Percentiles rank a stretch among this genome's conserved stretches.
These are phyloP conservation scores for Cranoglanis bouderius DNA, from an alignment of 2,113 vertebrate genomes.

Conservation along the genomic window DNA sequence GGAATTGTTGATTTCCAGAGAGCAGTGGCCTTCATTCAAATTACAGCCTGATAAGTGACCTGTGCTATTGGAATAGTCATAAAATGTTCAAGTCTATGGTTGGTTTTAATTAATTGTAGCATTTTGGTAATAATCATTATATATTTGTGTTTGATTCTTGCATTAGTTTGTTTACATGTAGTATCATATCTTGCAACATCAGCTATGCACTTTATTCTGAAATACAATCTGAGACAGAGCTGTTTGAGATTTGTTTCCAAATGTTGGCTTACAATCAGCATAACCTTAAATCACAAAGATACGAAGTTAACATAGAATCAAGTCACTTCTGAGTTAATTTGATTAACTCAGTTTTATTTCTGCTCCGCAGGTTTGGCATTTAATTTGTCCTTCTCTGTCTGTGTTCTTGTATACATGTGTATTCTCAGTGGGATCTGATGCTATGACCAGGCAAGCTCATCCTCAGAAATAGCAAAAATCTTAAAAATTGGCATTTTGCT, in stretches of 20 bases:
- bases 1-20: slow-evolving; percentile 65
- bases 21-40: slow-evolving; percentile 56
- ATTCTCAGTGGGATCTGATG: slow-evolving; percentile 54
- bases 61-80: neutral
- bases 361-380: slow-evolving; percentile 32
- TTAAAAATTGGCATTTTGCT: slow-evolving; percentile 56
- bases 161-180: neutral
- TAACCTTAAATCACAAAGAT: neutral
- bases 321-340: neutral
- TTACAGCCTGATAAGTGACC: slow-evolving; percentile 23
- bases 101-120: neutral
- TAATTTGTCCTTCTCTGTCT: slow-evolving; percentile 48
- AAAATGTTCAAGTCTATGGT: neutral
- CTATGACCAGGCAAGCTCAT: slow-evolving; percentile 59
- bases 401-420: slow-evolving; percentile 34
- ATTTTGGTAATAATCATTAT: neutral
- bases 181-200: neutral
- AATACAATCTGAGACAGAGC: neutral
- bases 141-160: neutral
- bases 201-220: neutral
- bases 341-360: slow-evolving; percentile 42
- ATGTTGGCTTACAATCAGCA: neutral
- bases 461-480: neutral
- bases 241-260: neutral
- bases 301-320: neutral